Evolutionary conservation across 30 jellyfish, hydroid and myxozoan species (phyloP), one percentile per base, ranked within the genome.

Genomic region (Hydractinia echinata): DNA sequence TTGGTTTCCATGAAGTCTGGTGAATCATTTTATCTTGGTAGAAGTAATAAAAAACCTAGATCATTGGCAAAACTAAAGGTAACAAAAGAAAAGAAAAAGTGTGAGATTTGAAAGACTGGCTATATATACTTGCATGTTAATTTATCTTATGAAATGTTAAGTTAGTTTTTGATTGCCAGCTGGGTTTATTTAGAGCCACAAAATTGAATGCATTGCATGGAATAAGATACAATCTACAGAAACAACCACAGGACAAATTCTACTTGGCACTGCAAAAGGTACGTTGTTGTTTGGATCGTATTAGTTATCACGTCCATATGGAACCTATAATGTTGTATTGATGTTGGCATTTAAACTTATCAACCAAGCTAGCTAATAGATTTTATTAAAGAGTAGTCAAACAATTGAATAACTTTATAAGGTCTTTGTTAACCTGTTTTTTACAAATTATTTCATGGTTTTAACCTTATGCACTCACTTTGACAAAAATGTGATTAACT

Each of bases 261-360:
- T 92, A 14, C 71, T 92, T 54, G 98, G 98, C 50, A 92, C 96
- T 14, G 74, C 81, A 76, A 92, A 92, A 80, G 98, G 98, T 91
- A 15, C 4, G 16, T 8, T 5, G 14, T 20, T 11, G n/a, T 15
- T 68, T 30, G 44, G 2, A 30, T 30, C 44, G 2, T 30, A 30
- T 30, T 30, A 30, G 44, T 30, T 30, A 30, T 30, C 44, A 30
- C 44, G 1, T 30, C 44, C 44, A 30, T 30, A 30, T 30, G 44
- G 2, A 1, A 30, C 44, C 44, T 30, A n/a, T n/a, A 30, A 30
- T 30, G 44, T 0, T 30, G 44, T 30, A 30, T 30, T 30, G 44
- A 2, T 2, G 2, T 30, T n/a, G 2, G 44, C 44, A 30, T 30
- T 30, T 30, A 1, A 30, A 30, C 44, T 30, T 30, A 30, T 30